phyloP scores from a whole-genome alignment of 2,797 vertebrate species.

The Falco biarmicus region DNA sequence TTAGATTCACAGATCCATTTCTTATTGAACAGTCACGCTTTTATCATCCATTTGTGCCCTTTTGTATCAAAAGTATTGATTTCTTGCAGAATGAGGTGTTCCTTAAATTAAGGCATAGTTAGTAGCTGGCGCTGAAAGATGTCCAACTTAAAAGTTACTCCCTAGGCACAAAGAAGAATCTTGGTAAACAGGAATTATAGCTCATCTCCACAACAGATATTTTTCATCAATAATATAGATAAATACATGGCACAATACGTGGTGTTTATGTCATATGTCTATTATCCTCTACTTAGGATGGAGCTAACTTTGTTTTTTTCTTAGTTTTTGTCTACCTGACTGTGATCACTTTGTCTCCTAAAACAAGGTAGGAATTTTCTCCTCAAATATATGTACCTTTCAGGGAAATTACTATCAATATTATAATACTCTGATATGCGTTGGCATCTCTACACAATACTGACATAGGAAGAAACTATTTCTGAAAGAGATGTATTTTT shows the following conservation, averaged over 20 bases:
- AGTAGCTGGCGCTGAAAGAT: neutral
- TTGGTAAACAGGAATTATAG: neutral
- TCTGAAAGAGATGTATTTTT: neutral
- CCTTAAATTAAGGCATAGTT: neutral
- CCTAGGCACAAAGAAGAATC: neutral
- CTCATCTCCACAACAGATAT: neutral
- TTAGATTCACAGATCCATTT: conserved; percentile 18
- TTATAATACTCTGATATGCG: neutral
- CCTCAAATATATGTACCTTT: neutral
- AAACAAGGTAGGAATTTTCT: neutral
- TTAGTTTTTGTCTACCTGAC: neutral
- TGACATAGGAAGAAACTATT: neutral
- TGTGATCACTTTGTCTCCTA: neutral
- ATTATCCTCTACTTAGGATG: neutral
- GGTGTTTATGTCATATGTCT: neutral
- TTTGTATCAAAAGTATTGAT: neutral
- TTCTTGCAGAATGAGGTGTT: neutral
- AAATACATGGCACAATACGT: neutral
- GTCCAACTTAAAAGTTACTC: neutral
- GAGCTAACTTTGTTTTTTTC: neutral
- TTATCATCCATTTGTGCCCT: neutral
- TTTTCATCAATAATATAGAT: neutral
- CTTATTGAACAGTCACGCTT: conserved; percentile 23
- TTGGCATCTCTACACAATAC: neutral
- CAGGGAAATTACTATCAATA: neutral